Evolutionary conservation across 2,113 vertebrate genomes (phyloP), one percentile per base, ranked within the genome.

Genomic region (Serinus canaria): DNA sequence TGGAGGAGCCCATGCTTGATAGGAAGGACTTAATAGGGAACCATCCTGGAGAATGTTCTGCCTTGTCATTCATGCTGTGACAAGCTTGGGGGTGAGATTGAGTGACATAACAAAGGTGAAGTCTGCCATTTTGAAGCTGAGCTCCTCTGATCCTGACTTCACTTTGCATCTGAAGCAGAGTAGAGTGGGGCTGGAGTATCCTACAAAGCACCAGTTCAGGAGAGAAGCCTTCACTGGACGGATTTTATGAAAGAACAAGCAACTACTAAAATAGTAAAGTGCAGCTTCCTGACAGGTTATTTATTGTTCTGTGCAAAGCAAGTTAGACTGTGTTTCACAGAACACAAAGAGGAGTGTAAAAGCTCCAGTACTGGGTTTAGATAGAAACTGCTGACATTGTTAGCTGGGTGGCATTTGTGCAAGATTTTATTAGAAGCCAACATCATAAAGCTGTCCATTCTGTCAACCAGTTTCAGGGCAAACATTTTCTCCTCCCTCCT

Each of bases 391-490:
- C 66, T 91, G 70, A 53, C 50, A 15, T 21, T 80, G 58, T 92
- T 95, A 35, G 33, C 33, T 82, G 30, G 53, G 55, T 94, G 84
- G 87, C 63, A 77, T 77, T 87, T 94, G 50, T 58, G 55, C 55
- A 88, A 90, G 55, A 18, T 62, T 89, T 79, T 79, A 41, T 92
- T 82, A 80, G 89, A 92, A 80, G 67, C 37, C 67, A 79, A 37
- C 70, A 67, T 87, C 81, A 62, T 89, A 84, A 89, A 87, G 46
- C 91, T 90, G 82, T 94, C 87, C 44, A 25, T 91, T 89, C 72
- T 90, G 89, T 83, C 89, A 89, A 16, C 47, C 43, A 69, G 70
- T 72, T 89, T 89, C 81, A 92, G 89, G 43, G 63, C 70, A 92
- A 91, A 92, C 8, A 53, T 87, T 72, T 68, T 59, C 64, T 72